phyloP scores from a whole-genome alignment of 2,113 vertebrate genomes.

The Gymnobelideus leadbeateri region DNA sequence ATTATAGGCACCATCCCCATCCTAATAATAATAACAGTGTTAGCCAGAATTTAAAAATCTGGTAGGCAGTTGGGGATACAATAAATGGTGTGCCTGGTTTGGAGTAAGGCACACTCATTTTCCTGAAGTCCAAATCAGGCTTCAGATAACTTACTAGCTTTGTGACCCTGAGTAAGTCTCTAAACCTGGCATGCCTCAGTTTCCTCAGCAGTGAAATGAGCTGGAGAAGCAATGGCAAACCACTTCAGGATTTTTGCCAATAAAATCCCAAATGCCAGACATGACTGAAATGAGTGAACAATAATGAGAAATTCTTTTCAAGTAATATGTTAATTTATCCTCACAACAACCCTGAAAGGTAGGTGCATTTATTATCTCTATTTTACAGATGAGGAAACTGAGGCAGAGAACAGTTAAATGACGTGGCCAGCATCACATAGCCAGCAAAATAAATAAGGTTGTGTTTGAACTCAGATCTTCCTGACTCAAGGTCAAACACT shows the following conservation, averaged over 20 bases:
- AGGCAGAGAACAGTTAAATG: neutral
- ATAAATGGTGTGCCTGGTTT: neutral
- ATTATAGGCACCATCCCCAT: neutral
- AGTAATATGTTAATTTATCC: neutral
- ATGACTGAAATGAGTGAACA: neutral
- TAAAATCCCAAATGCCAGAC: neutral
- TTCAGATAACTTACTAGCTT: neutral
- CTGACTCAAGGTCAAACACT: neutral
- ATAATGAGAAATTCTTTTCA: neutral
- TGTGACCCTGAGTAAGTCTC: neutral
- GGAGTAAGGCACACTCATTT: neutral
- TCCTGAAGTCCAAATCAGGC: neutral
- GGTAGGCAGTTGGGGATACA: neutral
- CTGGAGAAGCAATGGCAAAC: no score
- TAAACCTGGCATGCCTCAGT: neutral
- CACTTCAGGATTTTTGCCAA: no score
- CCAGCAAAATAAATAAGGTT: neutral
- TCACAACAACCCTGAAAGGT: neutral
- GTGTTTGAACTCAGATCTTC: neutral
- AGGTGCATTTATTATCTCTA: neutral
- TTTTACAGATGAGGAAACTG: neutral
- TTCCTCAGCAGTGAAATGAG: no score
- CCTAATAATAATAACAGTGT: neutral
- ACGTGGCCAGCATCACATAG: neutral
- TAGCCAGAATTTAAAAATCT: neutral